A percentile compares a stretch with the other conserved stretches of the same genome.
phyloP scores from a whole-genome alignment of 2,888 invertebrate species.

The Saturnia japonica region DNA sequence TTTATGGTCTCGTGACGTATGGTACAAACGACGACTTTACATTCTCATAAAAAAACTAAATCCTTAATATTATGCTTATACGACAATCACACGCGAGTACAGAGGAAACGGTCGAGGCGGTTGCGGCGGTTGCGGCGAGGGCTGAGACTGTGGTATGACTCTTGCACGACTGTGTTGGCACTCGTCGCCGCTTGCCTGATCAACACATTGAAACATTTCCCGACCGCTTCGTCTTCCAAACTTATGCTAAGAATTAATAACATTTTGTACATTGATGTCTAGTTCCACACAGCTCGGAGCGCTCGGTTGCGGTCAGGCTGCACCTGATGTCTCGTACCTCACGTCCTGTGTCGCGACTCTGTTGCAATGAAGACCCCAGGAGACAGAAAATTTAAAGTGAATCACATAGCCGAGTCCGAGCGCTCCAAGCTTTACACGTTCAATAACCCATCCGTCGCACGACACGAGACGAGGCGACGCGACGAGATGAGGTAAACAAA shows the following conservation, averaged over 20 bases:
- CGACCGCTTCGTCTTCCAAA: slow-evolving; percentile 3
- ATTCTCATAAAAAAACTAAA: slow-evolving; percentile 76
- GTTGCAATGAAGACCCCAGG: not conserved
- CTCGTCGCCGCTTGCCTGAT: slow-evolving; percentile 12
- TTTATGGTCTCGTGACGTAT: slow-evolving; percentile 66
- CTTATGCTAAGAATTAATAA: slow-evolving; percentile 13
- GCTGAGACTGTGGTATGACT: not conserved
- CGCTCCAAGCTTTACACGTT: not conserved
- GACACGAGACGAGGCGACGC: not conserved
- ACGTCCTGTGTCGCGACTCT: not conserved
- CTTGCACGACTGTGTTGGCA: slow-evolving; percentile 16
- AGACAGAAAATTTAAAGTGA: no score
- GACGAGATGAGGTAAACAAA: not conserved
- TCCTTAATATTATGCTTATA: slow-evolving; percentile 56
- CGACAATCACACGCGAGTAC: slow-evolving; percentile 32
- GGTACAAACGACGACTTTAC: slow-evolving; percentile 78
- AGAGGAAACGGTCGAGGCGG: slow-evolving; percentile 29
- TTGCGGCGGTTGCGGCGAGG: not conserved
- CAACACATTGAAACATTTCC: not conserved
- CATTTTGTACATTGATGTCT: slow-evolving; percentile 17
- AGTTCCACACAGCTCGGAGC: not conserved
- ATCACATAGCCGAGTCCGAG: not conserved
- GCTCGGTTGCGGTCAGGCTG: not conserved
- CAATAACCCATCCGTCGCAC: not conserved
- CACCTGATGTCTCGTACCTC: no score